Conservation (phyloP, 2,113 vertebrate species). For the Trogon surrucura region DNA sequence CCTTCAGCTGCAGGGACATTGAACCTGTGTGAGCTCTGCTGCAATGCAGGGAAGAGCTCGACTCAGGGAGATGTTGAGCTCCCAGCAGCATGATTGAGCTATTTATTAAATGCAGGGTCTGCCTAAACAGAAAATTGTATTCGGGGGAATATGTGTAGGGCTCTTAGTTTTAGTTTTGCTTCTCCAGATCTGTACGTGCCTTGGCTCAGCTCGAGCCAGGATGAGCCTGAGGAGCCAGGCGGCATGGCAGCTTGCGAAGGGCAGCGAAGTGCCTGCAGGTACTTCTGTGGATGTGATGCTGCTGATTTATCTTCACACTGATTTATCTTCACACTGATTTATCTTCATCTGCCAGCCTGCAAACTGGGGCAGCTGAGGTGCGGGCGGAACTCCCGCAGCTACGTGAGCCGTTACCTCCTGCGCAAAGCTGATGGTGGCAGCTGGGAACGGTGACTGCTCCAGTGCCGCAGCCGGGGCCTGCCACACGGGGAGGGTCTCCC, state of each 20-base stretch:
- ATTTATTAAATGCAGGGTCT: not conserved
- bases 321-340: not conserved
- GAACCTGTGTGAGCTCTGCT: accelerated
- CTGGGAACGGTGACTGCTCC: not conserved
- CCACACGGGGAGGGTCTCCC: not conserved
- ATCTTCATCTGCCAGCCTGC: not conserved
- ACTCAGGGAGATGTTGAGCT: not conserved
- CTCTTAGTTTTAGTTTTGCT: not conserved
- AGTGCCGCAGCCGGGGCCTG: not conserved
- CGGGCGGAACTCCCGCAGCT: not conserved
- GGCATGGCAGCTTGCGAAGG: accelerated
- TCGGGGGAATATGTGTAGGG: not conserved
- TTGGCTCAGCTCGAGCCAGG: not conserved
- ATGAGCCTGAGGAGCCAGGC: not conserved
- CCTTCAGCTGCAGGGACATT: not conserved
- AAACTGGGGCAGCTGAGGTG: not conserved
- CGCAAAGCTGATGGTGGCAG: not conserved
- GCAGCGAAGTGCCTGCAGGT: not conserved
- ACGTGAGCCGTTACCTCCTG: accelerated
- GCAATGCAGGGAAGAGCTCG: not conserved
- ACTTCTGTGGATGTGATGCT: not conserved
- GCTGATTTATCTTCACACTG: not conserved
- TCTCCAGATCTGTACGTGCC: not conserved
- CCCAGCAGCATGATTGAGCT: not conserved
- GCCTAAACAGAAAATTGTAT: not conserved